Evolutionary conservation across 2,113 vertebrate species (phyloP).

Genomic region (Ptyas mucosa): DNA sequence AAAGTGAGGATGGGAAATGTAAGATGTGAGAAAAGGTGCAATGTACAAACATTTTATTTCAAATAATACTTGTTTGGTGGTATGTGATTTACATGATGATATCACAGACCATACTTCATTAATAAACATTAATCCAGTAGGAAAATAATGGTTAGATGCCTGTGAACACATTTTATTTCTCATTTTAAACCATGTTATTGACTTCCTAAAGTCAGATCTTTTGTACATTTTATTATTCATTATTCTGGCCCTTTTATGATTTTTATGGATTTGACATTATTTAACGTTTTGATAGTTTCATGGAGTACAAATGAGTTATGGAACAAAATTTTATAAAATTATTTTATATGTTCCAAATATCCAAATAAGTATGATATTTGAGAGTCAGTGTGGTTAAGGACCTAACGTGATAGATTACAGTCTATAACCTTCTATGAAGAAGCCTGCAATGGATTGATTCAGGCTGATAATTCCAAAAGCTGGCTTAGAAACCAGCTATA

Average conservation of each 20-base stretch:
- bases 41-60: background rate
- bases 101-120: background rate
- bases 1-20: background rate
- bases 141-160: too few species aligned
- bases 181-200: background rate
- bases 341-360: background rate
- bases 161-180: background rate
- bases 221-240: background rate
- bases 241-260: background rate
- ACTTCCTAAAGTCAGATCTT: background rate
- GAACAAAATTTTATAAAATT: background rate
- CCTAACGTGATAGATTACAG: background rate
- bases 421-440: background rate
- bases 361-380: background rate
- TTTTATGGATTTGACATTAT: background rate
- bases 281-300: background rate
- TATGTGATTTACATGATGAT: background rate
- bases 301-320: background rate
- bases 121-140: background rate
- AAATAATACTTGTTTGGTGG: background rate
- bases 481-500: background rate
- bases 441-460: background rate
- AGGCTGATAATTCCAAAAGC: too few species aligned
- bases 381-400: background rate
- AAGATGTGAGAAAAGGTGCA: background rate